These are phyloP conservation scores for Emys orbicularis DNA, from an alignment of 2,797 vertebrate genomes.

Conservation along the genomic window DNA sequence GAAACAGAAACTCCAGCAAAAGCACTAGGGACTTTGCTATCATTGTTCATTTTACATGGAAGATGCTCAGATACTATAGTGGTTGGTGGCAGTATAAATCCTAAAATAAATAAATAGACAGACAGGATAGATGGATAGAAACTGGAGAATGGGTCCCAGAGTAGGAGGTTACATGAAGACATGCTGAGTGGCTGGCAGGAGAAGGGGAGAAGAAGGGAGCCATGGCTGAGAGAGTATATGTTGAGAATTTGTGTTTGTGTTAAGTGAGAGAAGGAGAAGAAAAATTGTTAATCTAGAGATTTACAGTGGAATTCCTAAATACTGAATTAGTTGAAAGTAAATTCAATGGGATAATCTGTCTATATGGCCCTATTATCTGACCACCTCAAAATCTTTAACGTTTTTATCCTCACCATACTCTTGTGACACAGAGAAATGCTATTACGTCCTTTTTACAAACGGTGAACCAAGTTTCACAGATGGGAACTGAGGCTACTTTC, in stretches of 20 bases:
- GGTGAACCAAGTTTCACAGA: background rate
- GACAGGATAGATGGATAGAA: background rate
- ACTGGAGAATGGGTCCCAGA: constrained; percentile 17
- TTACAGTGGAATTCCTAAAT: constrained; percentile 31
- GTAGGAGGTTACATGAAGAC: constrained; percentile 68
- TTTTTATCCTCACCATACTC: background rate
- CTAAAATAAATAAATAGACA: constrained; percentile 52
- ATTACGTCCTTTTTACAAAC: background rate
- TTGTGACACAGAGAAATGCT: background rate
- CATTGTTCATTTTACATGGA: background rate
- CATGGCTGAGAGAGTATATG: constrained; percentile 54
- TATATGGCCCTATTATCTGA: rapidly evolving
- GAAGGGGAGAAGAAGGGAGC: constrained; percentile 72
- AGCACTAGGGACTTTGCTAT: constrained; percentile 28
- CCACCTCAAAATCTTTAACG: background rate
- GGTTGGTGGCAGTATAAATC: constrained; percentile 54
- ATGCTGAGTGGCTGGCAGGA: constrained; percentile 67
- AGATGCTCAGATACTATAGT: constrained; percentile 54
- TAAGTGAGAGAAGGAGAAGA: constrained; percentile 71
- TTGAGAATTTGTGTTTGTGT: constrained; percentile 58
- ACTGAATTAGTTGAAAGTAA: background rate
- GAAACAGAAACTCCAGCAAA: constrained; percentile 16
- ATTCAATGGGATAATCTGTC: background rate
- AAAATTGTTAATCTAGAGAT: constrained; percentile 69
- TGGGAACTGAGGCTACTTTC: too few relatives aligned